A percentile compares a stretch with the other conserved stretches of the same genome.
These are phyloP conservation scores for Pseudopleuronectes americanus DNA, from an alignment of 2,797 vertebrate species.

Conservation along the genomic window DNA sequence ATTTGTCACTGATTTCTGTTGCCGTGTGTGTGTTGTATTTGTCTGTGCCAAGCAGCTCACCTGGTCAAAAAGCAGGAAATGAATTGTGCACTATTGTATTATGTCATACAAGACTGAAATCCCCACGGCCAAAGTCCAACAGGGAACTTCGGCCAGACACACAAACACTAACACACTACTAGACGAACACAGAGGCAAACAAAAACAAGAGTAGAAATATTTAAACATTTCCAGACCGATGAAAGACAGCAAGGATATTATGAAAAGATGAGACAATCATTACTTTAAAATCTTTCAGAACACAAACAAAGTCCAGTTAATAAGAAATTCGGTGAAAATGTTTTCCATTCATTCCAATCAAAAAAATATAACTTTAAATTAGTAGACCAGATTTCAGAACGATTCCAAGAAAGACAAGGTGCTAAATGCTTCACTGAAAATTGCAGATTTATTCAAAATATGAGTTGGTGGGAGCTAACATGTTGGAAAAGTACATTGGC, in stretches of 20 bases:
- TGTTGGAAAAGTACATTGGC: not conserved
- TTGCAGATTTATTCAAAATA: conserved; percentile 2
- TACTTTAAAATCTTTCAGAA: not conserved
- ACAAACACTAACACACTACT: conserved; percentile 9
- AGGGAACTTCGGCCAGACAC: conserved; percentile 27
- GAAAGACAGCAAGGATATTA: not conserved
- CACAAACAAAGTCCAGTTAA: not conserved
- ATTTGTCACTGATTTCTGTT: no score
- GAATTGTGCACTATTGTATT: conserved; percentile 41
- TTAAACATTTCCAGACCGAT: not conserved
- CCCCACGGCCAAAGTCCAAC: conserved; percentile 57
- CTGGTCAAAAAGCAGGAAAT: conserved; percentile 41
- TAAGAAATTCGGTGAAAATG: not conserved
- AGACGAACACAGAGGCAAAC: not conserved
- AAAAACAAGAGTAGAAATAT: conserved; percentile 15
- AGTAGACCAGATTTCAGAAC: no score
- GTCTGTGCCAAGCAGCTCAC: conserved; percentile 32
- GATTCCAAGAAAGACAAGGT: not conserved
- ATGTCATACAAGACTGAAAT: conserved; percentile 56
- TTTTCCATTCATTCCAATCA: not conserved
- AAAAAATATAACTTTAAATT: no score
- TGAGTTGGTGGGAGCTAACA: not conserved
- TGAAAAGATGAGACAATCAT: not conserved
- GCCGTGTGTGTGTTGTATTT: not conserved
- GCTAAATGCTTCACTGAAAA: not conserved